These are phyloP conservation scores for Phrynocephalus forsythii DNA, from an alignment of 2,797 vertebrate species.

Conservation along the genomic window DNA sequence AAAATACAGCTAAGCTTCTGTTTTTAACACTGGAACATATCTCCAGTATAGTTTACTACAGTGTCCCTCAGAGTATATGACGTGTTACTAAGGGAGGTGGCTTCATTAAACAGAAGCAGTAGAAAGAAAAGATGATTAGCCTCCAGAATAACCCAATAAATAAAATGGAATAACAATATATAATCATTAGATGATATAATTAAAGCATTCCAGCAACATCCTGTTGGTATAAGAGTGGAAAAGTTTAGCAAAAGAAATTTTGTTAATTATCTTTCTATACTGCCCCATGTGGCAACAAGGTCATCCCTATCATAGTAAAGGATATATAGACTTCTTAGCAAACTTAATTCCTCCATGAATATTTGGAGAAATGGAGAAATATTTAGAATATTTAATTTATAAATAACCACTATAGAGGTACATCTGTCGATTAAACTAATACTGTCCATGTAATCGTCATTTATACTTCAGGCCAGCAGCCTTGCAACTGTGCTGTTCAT, in stretches of 20 bases:
- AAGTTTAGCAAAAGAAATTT: too few relatives aligned
- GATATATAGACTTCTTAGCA: background rate
- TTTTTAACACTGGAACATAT: constrained; percentile 1
- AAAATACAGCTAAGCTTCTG: constrained; percentile 34
- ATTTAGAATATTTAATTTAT: background rate
- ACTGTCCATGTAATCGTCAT: background rate
- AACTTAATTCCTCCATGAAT: background rate
- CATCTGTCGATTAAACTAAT: background rate
- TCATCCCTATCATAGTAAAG: too few relatives aligned
- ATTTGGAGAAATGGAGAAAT: background rate
- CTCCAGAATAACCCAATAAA: background rate
- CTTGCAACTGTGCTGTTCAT: background rate
- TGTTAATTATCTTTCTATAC: too few relatives aligned
- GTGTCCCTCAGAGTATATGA: background rate
- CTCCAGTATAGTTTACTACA: background rate
- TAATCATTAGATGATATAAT: too few relatives aligned
- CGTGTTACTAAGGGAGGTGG: background rate
- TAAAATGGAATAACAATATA: background rate
- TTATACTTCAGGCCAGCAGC: background rate
- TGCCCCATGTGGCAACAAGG: too few relatives aligned
- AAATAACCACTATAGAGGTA: background rate
- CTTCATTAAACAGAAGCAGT: constrained; percentile 18
- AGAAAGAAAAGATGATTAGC: background rate
- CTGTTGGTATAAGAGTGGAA: background rate
- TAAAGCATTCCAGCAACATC: background rate